phyloP scores from a whole-genome alignment of 2,113 vertebrate species.

The Saimiri boliviensis region DNA sequence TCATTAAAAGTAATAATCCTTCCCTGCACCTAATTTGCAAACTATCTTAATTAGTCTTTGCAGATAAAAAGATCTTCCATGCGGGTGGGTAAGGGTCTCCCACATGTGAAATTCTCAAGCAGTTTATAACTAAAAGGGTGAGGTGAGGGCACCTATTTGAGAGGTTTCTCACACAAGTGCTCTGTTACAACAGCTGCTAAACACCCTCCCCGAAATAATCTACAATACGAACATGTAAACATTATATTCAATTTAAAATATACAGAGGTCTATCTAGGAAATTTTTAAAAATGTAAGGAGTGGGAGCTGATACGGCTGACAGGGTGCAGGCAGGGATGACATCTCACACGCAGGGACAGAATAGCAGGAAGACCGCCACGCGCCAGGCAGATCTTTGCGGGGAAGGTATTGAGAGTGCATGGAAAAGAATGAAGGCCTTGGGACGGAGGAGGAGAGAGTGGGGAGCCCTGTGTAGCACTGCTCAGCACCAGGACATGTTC shows the following conservation, averaged over 20 bases:
- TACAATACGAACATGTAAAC: neutral
- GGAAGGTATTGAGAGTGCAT: too few relatives aligned
- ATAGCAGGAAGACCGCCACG: too few relatives aligned
- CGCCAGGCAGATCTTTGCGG: too few relatives aligned
- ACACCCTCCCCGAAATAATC: neutral
- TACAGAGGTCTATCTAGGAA: neutral
- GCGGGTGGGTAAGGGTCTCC: neutral
- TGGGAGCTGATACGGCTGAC: too few relatives aligned
- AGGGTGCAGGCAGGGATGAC: too few relatives aligned
- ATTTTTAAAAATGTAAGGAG: neutral
- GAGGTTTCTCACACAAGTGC: neutral
- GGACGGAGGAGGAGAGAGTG: too few relatives aligned
- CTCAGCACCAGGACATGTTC: too few relatives aligned
- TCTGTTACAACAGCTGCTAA: neutral
- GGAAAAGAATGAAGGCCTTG: too few relatives aligned
- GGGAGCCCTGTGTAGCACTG: too few relatives aligned
- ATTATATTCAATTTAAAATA: neutral
- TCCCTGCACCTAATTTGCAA: neutral
- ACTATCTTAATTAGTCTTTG: conserved; percentile 11
- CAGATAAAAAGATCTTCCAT: neutral
- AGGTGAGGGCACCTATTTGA: neutral
- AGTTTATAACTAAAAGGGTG: neutral
- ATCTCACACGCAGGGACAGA: too few relatives aligned
- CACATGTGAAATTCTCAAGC: neutral
- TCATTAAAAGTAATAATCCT: neutral